Percentiles rank a stretch among this genome's conserved stretches.
Evolutionary conservation across 2,888 invertebrate species (phyloP).

Genomic region (Microchrysa polita): DNA sequence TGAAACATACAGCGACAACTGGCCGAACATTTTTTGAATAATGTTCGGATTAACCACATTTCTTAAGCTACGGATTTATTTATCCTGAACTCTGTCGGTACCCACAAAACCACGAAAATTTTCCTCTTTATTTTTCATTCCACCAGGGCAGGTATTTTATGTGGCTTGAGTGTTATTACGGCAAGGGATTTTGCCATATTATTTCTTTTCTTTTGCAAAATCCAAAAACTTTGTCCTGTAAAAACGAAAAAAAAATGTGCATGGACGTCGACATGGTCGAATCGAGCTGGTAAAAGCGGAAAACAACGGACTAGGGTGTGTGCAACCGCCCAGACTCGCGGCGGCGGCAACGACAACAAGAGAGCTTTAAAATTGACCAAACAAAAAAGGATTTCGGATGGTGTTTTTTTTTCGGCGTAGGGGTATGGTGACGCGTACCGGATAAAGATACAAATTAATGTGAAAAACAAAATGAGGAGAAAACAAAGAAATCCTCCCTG

Average conservation of each 20-base stretch:
- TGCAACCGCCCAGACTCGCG: not conserved
- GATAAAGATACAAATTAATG: conserved; percentile 35
- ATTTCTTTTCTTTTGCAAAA: not conserved
- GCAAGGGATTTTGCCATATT: not conserved
- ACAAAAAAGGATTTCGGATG: conserved; percentile 21
- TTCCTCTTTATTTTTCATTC: not conserved
- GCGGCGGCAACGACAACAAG: no score
- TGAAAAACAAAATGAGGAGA: conserved; percentile 29
- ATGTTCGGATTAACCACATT: conserved; percentile 3
- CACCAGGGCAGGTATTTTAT: not conserved
- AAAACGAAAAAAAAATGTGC: not conserved
- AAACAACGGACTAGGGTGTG: not conserved
- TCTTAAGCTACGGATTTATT: not conserved
- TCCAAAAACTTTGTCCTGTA: conserved; percentile 2
- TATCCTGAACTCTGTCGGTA: not conserved
- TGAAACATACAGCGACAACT: no score
- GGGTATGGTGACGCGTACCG: conserved; percentile 14
- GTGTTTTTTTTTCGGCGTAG: not conserved
- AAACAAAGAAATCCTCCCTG: conserved; percentile 11
- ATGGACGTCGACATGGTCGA: not conserved
- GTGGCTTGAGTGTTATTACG: not conserved
- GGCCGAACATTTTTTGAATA: no score
- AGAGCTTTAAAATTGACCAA: not conserved
- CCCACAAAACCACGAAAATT: not conserved
- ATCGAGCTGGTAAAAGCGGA: not conserved